phyloP scores from a whole-genome alignment of 2,888 invertebrate genomes.

The Caenorhabditis zanzibari region DNA sequence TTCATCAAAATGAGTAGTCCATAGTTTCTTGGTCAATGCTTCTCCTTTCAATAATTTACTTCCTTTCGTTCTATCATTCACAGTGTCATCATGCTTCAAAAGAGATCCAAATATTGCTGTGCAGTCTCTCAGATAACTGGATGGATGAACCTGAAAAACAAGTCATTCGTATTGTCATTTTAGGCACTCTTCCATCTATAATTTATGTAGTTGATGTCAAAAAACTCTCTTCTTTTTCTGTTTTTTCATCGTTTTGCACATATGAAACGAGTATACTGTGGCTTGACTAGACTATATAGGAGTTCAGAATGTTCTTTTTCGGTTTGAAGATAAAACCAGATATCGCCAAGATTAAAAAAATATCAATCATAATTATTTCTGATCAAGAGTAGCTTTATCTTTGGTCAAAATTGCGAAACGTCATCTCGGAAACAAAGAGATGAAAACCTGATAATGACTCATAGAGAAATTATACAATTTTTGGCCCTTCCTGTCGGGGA shows the following conservation, averaged over 20 bases:
- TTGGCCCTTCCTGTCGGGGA: not conserved
- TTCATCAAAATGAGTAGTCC: constrained; percentile 84
- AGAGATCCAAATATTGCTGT: constrained; percentile 82
- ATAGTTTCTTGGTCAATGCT: constrained; percentile 84
- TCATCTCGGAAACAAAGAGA: not conserved
- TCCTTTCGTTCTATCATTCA: constrained; percentile 84
- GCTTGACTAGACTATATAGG: not conserved
- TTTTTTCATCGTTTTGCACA: constrained; percentile 12
- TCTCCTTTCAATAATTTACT: constrained; percentile 85
- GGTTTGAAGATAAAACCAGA: too few species aligned
- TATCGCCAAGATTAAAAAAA: too few species aligned
- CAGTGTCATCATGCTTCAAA: constrained; percentile 85
- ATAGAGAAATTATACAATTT: not conserved
- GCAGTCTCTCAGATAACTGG: constrained; percentile 79
- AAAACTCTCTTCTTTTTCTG: constrained; percentile 1
- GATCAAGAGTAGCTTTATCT: too few species aligned
- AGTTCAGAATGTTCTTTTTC: too few species aligned
- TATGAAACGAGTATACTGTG: not conserved
- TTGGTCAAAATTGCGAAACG: not conserved
- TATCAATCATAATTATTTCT: too few species aligned
- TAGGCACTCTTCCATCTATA: constrained; percentile 27
- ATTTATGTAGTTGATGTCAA: constrained; percentile 42
- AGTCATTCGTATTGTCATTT: constrained; percentile 26
- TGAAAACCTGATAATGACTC: not conserved
- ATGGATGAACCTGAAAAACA: constrained; percentile 79